A percentile compares a stretch with the other conserved stretches of the same genome.
phyloP scores from a whole-genome alignment of 2,113 vertebrate species.

The Aptenodytes forsteri region DNA sequence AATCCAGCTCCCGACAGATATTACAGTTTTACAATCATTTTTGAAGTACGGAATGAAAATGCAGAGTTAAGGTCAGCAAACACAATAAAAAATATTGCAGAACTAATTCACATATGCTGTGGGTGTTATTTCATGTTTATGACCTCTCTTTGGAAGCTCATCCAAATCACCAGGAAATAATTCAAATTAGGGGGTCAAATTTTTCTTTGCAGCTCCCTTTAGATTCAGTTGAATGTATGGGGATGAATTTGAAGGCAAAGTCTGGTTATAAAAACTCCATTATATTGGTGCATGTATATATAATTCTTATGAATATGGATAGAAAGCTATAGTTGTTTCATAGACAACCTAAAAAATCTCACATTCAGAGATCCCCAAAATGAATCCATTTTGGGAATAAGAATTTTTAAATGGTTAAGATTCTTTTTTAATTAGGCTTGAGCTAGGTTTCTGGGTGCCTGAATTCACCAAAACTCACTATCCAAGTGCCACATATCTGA shows the following conservation, averaged over 20 bases:
- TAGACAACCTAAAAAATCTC: background rate
- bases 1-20: background rate
- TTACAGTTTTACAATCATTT: background rate
- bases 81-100: background rate
- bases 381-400: background rate
- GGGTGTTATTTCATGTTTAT: background rate
- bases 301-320: background rate
- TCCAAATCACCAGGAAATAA: background rate
- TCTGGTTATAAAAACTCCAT: background rate
- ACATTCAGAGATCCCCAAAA: background rate
- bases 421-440: background rate
- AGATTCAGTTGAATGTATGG: background rate
- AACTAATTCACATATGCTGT: background rate
- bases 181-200: background rate
- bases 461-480: background rate
- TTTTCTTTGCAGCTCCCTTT: background rate
- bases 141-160: background rate
- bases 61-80: background rate
- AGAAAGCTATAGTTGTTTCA: background rate
- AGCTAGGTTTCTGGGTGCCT: background rate
- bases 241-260: background rate
- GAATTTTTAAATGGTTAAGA: background rate
- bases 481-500: background rate
- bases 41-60: background rate
- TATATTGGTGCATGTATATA: background rate